These are phyloP conservation scores for Tetanocera ferruginea DNA, from an alignment of 2,888 invertebrate genomes.

Conservation along the genomic window DNA sequence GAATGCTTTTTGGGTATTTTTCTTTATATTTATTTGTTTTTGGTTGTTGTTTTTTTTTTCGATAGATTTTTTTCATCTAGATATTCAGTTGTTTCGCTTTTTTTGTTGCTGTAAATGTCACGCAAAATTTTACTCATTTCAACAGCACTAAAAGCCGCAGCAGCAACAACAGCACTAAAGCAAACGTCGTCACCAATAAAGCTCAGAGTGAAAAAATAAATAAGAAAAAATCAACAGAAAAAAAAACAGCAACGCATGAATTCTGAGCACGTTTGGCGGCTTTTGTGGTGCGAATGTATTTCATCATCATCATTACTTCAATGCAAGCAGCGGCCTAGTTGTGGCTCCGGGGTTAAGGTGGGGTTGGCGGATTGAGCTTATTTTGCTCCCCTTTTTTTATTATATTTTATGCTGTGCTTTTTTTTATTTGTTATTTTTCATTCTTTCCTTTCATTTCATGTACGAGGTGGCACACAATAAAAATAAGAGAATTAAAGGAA, in stretches of 20 bases:
- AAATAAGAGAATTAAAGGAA: neutral
- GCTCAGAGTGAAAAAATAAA: neutral
- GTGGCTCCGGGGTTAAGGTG: neutral
- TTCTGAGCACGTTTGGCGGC: slow-evolving; percentile 18
- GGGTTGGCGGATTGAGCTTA: neutral
- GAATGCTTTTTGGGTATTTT: neutral
- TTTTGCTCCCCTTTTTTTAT: neutral
- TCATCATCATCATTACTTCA: slow-evolving; percentile 23
- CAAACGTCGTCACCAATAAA: neutral
- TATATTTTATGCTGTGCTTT: neutral
- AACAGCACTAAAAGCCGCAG: neutral
- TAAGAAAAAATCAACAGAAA: neutral
- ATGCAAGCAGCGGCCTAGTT: neutral
- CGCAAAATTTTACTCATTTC: slow-evolving; percentile 17
- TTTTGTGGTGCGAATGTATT: slow-evolving; percentile 21
- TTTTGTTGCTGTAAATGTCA: neutral
- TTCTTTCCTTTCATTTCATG: neutral
- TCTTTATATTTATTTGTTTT: neutral
- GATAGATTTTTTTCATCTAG: neutral
- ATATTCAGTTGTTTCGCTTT: neutral
- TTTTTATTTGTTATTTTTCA: neutral
- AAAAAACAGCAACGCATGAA: slow-evolving; percentile 2
- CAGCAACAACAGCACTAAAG: neutral
- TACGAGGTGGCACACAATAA: slow-evolving; percentile 18
- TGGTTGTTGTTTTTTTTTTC: neutral